A percentile compares a stretch with the other conserved stretches of the same genome.
These are phyloP conservation scores for Australoheros scitulus DNA, from an alignment of 2,113 vertebrate species.

Conservation along the genomic window DNA sequence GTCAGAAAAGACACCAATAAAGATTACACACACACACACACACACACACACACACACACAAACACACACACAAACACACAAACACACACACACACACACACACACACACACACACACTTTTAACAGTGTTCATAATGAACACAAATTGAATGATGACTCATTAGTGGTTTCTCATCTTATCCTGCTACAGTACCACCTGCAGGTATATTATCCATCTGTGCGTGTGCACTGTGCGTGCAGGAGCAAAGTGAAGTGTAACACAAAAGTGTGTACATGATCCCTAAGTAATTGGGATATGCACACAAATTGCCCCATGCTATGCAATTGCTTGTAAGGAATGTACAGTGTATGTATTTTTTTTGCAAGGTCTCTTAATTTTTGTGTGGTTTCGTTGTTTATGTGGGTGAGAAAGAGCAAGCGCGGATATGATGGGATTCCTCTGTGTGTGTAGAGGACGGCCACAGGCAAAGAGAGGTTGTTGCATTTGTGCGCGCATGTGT, in stretches of 20 bases:
- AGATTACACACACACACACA: background rate
- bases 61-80: background rate
- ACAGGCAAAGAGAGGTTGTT: conserved; percentile 24
- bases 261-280: background rate
- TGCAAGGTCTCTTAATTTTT: conserved; percentile 25
- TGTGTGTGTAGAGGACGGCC: conserved; percentile 25
- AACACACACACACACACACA: background rate
- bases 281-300: background rate
- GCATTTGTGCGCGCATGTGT: conserved; percentile 5
- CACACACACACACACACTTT: background rate
- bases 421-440: conserved; percentile 8
- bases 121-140: conserved; percentile 18
- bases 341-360: background rate
- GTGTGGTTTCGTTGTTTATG: conserved; percentile 12
- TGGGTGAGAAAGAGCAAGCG: background rate
- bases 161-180: conserved; percentile 52
- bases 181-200: conserved; percentile 13
- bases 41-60: background rate
- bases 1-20: too few species aligned
- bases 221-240: background rate
- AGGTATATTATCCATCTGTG: background rate
- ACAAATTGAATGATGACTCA: conserved; percentile 44
- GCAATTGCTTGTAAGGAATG: background rate
- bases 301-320: background rate
- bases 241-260: background rate